Percentiles rank a stretch among this genome's conserved stretches.
These are phyloP conservation scores for Sinocyclocheilus anophthalmus DNA, from an alignment of 2,113 vertebrate genomes.

Conservation along the genomic window DNA sequence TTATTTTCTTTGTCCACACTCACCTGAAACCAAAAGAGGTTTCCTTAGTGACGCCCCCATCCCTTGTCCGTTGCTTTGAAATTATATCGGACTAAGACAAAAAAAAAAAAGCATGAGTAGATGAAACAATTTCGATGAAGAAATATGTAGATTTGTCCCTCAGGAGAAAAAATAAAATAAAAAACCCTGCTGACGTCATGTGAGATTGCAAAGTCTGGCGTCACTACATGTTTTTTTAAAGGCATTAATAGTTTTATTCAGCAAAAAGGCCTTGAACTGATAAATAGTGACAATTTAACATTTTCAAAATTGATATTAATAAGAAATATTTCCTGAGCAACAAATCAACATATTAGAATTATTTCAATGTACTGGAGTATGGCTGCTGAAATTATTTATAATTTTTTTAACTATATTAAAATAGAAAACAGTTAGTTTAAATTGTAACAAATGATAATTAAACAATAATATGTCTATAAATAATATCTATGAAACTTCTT, in stretches of 20 bases:
- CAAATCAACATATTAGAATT: background rate
- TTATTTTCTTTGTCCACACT: constrained; percentile 49
- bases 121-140: background rate
- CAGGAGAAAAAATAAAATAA: background rate
- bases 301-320: background rate
- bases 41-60: constrained; percentile 90
- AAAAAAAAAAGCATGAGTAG: background rate
- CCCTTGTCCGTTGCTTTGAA: constrained; percentile 84
- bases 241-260: background rate
- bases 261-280: background rate
- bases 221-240: too few relatives aligned
- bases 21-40: constrained; percentile 94
- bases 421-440: too few relatives aligned
- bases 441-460: background rate
- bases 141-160: background rate
- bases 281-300: background rate
- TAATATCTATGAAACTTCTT: too few relatives aligned
- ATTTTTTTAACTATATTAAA: too few relatives aligned
- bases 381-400: background rate
- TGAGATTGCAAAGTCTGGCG: background rate
- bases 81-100: constrained; percentile 89
- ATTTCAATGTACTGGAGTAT: background rate
- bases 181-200: too few relatives aligned
- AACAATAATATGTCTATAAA: background rate
- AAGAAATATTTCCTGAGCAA: background rate